phyloP scores from a whole-genome alignment of 1,140 invertebrate species.

The Drosophila hydei region DNA sequence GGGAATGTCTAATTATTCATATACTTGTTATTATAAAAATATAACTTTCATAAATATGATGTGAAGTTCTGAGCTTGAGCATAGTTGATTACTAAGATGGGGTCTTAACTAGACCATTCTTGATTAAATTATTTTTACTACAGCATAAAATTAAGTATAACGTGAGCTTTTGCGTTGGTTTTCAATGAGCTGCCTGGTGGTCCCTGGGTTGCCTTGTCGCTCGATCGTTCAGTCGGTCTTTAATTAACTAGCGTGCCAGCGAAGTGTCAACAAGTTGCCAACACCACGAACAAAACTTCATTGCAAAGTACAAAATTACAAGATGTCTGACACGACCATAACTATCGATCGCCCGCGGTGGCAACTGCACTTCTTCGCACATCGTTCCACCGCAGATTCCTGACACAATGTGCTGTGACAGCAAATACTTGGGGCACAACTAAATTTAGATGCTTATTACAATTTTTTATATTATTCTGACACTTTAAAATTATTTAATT shows the following conservation, averaged over 20 bases:
- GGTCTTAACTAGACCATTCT: neutral
- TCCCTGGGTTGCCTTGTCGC: slow-evolving; percentile 16
- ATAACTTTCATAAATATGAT: too few species aligned
- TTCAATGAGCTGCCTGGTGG: slow-evolving; percentile 38
- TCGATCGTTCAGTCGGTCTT: slow-evolving; percentile 43
- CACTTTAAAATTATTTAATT: neutral
- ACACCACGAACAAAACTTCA: slow-evolving; percentile 45
- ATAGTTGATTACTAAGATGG: too few species aligned
- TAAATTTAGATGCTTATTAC: neutral
- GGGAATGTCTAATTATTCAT: too few species aligned
- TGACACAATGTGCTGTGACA: slow-evolving; percentile 12
- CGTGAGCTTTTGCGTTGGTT: slow-evolving; percentile 1
- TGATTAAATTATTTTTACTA: slow-evolving; percentile 2
- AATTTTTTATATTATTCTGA: neutral
- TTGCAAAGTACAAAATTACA: slow-evolving; percentile 69
- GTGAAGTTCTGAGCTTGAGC: too few species aligned
- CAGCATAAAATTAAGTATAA: slow-evolving; percentile 18
- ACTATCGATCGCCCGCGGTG: slow-evolving; percentile 71
- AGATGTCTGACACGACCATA: slow-evolving; percentile 79
- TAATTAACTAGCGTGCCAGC: slow-evolving; percentile 83
- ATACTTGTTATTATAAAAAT: too few species aligned
- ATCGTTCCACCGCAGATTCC: slow-evolving; percentile 1
- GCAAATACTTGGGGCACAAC: neutral
- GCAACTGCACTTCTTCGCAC: slow-evolving; percentile 4
- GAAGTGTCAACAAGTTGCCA: slow-evolving; percentile 83